A percentile compares a stretch with the other conserved stretches of the same genome.
These are phyloP conservation scores for Aleiodes leptofemur DNA, from an alignment of 2,888 invertebrate genomes.

Conservation along the genomic window DNA sequence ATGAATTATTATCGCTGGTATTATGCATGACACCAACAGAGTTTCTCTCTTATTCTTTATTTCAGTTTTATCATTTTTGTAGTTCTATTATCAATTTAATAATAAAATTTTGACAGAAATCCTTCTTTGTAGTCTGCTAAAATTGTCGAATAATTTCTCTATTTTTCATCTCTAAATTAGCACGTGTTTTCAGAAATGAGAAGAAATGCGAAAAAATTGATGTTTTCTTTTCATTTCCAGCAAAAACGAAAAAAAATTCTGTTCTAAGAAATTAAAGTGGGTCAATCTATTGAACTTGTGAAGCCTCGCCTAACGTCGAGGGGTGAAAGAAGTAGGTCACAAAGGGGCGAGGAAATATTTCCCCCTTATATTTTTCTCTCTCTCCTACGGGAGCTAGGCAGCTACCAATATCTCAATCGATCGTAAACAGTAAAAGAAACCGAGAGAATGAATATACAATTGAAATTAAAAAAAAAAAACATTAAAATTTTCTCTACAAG, in stretches of 20 bases:
- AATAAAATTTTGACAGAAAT: too few species aligned
- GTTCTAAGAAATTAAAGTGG: constrained; percentile 15
- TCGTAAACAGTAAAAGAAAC: not conserved
- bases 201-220: not conserved
- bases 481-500: not conserved
- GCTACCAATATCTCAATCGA: not conserved
- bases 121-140: too few species aligned
- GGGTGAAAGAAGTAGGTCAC: constrained; percentile 52
- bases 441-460: not conserved
- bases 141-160: too few species aligned
- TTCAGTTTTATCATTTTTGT: too few species aligned
- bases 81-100: too few species aligned
- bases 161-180: too few species aligned
- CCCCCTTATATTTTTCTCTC: not conserved
- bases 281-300: constrained; percentile 39
- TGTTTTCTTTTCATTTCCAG: not conserved
- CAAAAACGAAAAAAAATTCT: not conserved
- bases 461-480: not conserved
- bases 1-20: not conserved
- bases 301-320: constrained; percentile 41
- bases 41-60: too few species aligned
- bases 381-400: not conserved
- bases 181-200: too few species aligned
- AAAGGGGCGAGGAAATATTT: constrained; percentile 4
- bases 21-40: too few species aligned